Evolutionary conservation across 2,797 vertebrate genomes (phyloP), one percentile per base, ranked within the genome.

Genomic region (Rhinophrynus dorsalis): DNA sequence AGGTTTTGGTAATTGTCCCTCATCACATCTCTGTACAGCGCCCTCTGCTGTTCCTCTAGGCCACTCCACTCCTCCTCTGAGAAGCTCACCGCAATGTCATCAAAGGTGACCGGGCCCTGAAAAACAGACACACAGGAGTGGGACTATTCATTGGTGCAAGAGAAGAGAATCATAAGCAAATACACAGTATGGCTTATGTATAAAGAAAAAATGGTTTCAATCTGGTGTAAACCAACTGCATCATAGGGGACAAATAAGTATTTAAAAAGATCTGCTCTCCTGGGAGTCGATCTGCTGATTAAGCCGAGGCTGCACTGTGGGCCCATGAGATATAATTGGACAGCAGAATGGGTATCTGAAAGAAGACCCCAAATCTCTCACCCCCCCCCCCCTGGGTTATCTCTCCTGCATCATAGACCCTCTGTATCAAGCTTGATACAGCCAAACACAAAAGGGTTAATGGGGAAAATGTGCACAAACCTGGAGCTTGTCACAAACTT

Each of bases 41-140:
- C 67, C 70, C 68, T 80, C 71, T 79, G 76, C 18, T 58, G 45
- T 51, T 75, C 50, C 38, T 57, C 65, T 26, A 78, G 29, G 1
- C 74, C 57, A 9, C 67, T 48, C 76, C 75, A 75, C 18, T 80
- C 76, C 32, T 67, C 68, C 29, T 60, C 44, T 17, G 50, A 77
- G 52, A 79, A 82, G 12, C 54, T 50, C 56, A 82, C 77, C 27
- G 76, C 76, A n/a, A 79, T 59, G 6, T 80, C 79, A 47, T 51
- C 21, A 47, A 80, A 82, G 13, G 66, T 44, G 17, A 77, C 67
- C 4, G 58, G 23, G 11, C 40, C 50, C 80, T 80, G 23, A 3
- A 69, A 74, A 6, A 71, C 8, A 75, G 13, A 56, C 8, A 20
- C 21, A 3, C 10, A 12, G 57, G 4, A 12, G n/a, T 24, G 8